Evolutionary conservation across 2,888 invertebrate species (phyloP), one percentile per base, ranked within the genome.

Genomic region (Patella pellucida): DNA sequence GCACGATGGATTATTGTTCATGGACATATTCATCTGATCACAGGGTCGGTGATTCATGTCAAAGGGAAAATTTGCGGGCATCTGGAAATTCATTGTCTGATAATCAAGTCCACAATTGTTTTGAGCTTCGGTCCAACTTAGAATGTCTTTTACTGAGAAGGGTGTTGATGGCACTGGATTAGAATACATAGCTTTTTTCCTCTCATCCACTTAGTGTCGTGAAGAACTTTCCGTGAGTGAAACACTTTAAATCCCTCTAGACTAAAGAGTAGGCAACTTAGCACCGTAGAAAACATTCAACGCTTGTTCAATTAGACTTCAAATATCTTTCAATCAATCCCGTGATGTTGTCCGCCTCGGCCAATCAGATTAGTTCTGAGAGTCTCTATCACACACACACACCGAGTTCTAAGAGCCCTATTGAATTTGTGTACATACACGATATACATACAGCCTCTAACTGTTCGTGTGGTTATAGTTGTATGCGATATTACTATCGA

Each of bases 131-230:
- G 82, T 77, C 76, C 85, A 80, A 71, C 85, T 86, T 70, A 94
- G 89, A 84, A 94, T 94, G 90, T 94, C 93, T 90, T 94, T 94
- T 12, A 94, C 94, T 1, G 93, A 94, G 23, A 62, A 62, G 19
- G 62, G 62, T 62, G 62, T 62, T 62, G 62, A 62, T 23, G 23
- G 62, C 62, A 62, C 62, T 19, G 19, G 62, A 23, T 62, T 62
- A 62, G 62, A 62, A 62, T 62, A 62, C 62, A 62, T 62, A 62
- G 62, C 23, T 62, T 23, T 62, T 62, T 23, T 62, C 62, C 62
- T 62, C 23, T 19, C 62, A 62, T 23, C 62, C 62, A 62, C 62
- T 62, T 62, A 62, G 23, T 62, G 23, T 62, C 23, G 19, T 62
- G 62, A 62, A 62, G 62, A 62, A 62, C 23, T 62, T 62, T 62